phyloP scores from a whole-genome alignment of 2,888 invertebrate genomes.

The Synanthedon tipuliformis region DNA sequence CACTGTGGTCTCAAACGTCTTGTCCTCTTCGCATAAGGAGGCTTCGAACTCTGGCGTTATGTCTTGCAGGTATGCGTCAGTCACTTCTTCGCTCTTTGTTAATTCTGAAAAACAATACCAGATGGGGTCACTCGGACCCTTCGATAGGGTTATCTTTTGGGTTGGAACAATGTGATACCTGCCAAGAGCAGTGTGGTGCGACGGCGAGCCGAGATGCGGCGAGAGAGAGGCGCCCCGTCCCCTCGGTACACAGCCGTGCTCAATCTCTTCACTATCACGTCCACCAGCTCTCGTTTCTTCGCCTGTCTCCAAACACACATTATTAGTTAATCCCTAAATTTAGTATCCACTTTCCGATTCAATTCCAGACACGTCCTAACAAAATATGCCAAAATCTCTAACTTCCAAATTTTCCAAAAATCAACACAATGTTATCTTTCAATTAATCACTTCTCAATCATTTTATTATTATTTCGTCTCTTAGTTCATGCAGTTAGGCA shows the following conservation, averaged over 20 bases:
- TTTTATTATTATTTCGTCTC: too few species aligned
- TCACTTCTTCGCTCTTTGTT: constrained; percentile 55
- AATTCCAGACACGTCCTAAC: too few species aligned
- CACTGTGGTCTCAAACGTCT: constrained; percentile 66
- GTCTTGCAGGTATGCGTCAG: constrained; percentile 55
- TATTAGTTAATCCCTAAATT: too few species aligned
- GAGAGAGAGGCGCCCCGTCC: constrained; percentile 35
- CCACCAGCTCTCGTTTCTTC: constrained; percentile 44
- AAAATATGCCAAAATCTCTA: too few species aligned
- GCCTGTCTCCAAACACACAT: constrained; percentile 16
- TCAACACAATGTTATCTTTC: too few species aligned
- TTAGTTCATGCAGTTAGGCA: too few species aligned
- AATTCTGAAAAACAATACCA: constrained; percentile 25
- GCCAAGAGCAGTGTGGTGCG: constrained; percentile 45
- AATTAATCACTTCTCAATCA: too few species aligned
- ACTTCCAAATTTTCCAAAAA: too few species aligned
- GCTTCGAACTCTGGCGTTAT: constrained; percentile 61
- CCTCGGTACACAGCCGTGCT: constrained; percentile 50
- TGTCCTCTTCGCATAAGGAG: constrained; percentile 52
- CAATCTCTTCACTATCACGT: constrained; percentile 39
- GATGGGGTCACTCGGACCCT: too few species aligned
- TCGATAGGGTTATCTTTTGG: too few species aligned
- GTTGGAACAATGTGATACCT: constrained; percentile 24
- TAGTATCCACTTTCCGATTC: too few species aligned
- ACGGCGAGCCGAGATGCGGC: constrained; percentile 39